Percentiles rank a stretch among this genome's conserved stretches.
Conservation (phyloP, 1,140 invertebrate genomes). For the Eciton burchellii region DNA sequence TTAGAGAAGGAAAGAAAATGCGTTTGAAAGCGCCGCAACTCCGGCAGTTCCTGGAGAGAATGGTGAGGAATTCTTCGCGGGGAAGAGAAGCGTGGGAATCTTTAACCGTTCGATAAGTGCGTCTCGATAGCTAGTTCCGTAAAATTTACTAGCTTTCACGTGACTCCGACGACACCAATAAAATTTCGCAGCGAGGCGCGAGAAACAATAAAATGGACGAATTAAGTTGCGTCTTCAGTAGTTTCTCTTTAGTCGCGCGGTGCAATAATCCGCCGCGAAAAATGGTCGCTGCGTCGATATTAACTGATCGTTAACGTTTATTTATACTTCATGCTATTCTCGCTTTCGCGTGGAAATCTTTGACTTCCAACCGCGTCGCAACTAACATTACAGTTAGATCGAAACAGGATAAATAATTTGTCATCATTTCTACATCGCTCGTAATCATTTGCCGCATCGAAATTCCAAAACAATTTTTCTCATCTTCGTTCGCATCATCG, state of each 20-base stretch:
- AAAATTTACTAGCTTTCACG: slow-evolving; percentile 59
- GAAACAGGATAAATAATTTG: no score
- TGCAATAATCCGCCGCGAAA: slow-evolving; percentile 30
- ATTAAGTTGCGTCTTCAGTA: slow-evolving; percentile 36
- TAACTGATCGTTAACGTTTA: slow-evolving; percentile 30
- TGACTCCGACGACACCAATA: slow-evolving; percentile 38
- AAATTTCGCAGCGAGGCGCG: slow-evolving; percentile 30
- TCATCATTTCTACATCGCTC: no score
- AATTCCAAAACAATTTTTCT: no score
- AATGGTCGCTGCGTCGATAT: slow-evolving; percentile 18
- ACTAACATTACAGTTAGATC: slow-evolving; percentile 12
- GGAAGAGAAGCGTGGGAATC: slow-evolving; percentile 45
- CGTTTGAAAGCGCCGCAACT: not conserved
- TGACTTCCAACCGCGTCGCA: slow-evolving; percentile 18
- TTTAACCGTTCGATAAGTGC: slow-evolving; percentile 7
- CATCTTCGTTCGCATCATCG: no score
- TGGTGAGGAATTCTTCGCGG: slow-evolving; percentile 24
- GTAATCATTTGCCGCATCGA: no score
- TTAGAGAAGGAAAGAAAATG: not conserved
- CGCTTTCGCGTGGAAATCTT: slow-evolving; percentile 32
- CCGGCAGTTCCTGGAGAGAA: not conserved
- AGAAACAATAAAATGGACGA: slow-evolving; percentile 49
- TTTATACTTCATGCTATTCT: slow-evolving; percentile 45
- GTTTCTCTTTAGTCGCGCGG: slow-evolving; percentile 28
- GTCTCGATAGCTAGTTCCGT: slow-evolving; percentile 26